Percentiles rank a stretch among this genome's conserved stretches.
These are phyloP conservation scores for Lepus europaeus DNA, from an alignment of 2,113 vertebrate species.

Conservation along the genomic window DNA sequence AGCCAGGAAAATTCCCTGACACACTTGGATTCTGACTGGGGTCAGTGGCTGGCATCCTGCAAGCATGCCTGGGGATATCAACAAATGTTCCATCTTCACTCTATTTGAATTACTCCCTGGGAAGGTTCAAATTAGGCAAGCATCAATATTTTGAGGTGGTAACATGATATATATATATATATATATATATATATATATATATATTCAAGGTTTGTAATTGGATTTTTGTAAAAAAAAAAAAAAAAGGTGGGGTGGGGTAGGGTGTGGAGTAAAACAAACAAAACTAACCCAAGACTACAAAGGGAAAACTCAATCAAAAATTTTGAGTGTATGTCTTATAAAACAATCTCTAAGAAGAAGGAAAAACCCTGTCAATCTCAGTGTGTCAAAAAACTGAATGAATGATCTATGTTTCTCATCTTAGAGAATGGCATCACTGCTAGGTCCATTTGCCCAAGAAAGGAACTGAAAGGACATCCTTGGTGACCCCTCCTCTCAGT, in stretches of 20 bases:
- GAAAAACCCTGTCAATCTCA: neutral
- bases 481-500: neutral
- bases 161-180: constrained; percentile 43
- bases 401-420: neutral
- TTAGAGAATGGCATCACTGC: neutral
- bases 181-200: neutral
- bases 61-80: constrained; percentile 59
- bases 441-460: neutral
- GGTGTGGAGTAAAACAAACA: constrained; percentile 54
- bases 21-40: constrained; percentile 77
- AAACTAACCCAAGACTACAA: neutral
- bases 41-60: constrained; percentile 80
- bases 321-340: neutral
- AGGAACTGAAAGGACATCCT: neutral
- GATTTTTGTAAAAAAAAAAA: constrained; percentile 61
- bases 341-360: constrained; percentile 9
- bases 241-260: neutral
- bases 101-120: constrained; percentile 81
- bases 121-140: constrained; percentile 72
- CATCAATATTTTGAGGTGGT: constrained; percentile 80
- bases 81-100: constrained; percentile 78
- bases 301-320: neutral
- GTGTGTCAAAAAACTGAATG: neutral
- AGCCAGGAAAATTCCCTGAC: constrained; percentile 80
- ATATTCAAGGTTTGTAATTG: constrained; percentile 47